Base-by-base conservation (phyloP, 1,140 invertebrate genomes). In the Zaprionus camerounensis region DNA sequence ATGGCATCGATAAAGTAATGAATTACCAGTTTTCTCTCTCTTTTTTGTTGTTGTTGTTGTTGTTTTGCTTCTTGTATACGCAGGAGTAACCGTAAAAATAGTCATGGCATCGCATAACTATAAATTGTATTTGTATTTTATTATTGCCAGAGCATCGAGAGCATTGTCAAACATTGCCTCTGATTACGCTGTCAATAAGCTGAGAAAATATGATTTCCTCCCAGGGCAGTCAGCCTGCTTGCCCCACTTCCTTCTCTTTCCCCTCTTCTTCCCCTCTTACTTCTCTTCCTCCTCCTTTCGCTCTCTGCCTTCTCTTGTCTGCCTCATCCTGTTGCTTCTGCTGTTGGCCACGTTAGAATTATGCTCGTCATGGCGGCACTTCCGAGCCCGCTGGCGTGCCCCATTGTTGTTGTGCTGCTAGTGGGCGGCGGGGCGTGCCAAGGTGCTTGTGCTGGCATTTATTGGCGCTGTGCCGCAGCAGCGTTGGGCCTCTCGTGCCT, bases 171-270 rank as follows among this genome's bases (percentile, higher is more conserved):
- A 59, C 75, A 77, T 73, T 67, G 71, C 34, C 76, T 73, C 85
- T 91, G 88, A 91, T 91, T 91, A 91, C 90, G 80, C 74, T 91
- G 88, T 91, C 88, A 91, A 91, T 91, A 91, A 86, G 80, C 64
- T 79, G 55, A 73, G 75, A 82, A 88, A 91, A 88, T 91, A 91
- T 91, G 86, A 91, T 91, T 85, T 76, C 41, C 55, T 78, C 34
- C 53, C 26, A 26, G 58, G 22, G 12, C 17, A 4, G 31, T 66
- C 51, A 11, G 31, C 2, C 31, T 34, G 31, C 9, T 9, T 11
- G 2, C 9, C 2, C 31, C 7, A 11, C 31, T 34, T 34, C 31
- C 41, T 31, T n/a, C n/a, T n/a, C n/a, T n/a, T n/a, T n/a, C n/a
- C n/a, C 22, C 2, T 28, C 15, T 24, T 6, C 51, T n/a, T 11